These are phyloP conservation scores for Rhizomys pruinosus DNA, from an alignment of 2,113 vertebrate genomes.

Conservation along the genomic window DNA sequence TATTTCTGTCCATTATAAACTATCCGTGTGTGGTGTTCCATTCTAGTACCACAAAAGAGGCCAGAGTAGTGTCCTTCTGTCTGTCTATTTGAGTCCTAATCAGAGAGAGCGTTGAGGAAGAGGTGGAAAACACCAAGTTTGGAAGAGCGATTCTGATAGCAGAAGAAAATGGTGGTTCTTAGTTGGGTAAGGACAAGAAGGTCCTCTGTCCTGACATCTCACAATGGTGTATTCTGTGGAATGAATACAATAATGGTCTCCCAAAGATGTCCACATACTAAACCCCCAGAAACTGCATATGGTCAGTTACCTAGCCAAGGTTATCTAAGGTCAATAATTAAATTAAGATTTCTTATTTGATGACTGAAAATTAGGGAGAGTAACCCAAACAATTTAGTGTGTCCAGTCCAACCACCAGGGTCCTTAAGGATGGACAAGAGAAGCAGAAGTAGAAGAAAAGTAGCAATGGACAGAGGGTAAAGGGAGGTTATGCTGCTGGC, in stretches of 20 bases:
- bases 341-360: background rate
- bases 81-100: background rate
- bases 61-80: background rate
- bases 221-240: no score
- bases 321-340: background rate
- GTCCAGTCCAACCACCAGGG: background rate
- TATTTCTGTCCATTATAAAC: background rate
- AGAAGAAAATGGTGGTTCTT: background rate
- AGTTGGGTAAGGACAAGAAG: background rate
- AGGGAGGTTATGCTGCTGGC: background rate
- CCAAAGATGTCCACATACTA: background rate
- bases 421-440: background rate
- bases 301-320: background rate
- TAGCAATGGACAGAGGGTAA: background rate
- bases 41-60: background rate
- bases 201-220: background rate
- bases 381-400: background rate
- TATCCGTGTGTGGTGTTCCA: no score
- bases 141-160: background rate
- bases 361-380: background rate
- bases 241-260: background rate
- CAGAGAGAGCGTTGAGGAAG: background rate
- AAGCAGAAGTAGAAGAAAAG: background rate
- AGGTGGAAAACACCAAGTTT: background rate
- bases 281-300: background rate